Base-by-base conservation (phyloP, 1,140 invertebrate species). In the Yoshiicerus persimilis region DNA sequence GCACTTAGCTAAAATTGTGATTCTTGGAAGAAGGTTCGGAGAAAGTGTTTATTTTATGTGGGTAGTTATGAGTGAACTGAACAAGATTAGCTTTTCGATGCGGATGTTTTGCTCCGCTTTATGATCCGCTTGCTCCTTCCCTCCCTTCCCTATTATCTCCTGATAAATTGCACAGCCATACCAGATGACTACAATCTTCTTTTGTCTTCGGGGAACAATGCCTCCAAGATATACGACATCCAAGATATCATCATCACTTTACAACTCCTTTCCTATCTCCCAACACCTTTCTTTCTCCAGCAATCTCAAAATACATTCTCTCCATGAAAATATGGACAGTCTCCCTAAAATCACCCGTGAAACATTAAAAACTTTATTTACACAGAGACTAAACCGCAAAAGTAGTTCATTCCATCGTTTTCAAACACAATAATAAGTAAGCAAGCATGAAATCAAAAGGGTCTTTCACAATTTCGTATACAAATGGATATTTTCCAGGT, bases 141-240 rank as follows among this genome's bases (percentile, higher is more conserved):
- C 30, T 70, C 34, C 70, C 34, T 38, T 84, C 38, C 27, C 83
- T 84, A 84, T 84, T 84, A 84, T 84, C 83, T 84, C 38, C 83
- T 84, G 83, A 84, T 84, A 84, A 84, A 84, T 84, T 84, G 83
- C 83, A 47, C 83, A 47, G 66, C 75, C 75, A 80, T 38, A 80
- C 32, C 16, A 38, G 34, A 80, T 80, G 34, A 80, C 32, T 80
- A 38, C 75, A 38, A 80, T 80, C 75, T 80, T n/a, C 34, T 36
- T n/a, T 20, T 80, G 30, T 80, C 75, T 36, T 36, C 32, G 36
- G 75, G 75, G 75, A 80, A 80, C 75, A 80, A 80, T 80, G 75
- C 34, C 2, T 10, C 13, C 70, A 32, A 80, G 75, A 80, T 80
- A 38, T 80, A 80, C 75, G 75, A 34, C 16, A 56, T 56, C 47